A percentile compares a stretch with the other conserved stretches of the same genome.
Evolutionary conservation across 2,797 vertebrate species (phyloP).

Genomic region (Rhynchonycteris naso): DNA sequence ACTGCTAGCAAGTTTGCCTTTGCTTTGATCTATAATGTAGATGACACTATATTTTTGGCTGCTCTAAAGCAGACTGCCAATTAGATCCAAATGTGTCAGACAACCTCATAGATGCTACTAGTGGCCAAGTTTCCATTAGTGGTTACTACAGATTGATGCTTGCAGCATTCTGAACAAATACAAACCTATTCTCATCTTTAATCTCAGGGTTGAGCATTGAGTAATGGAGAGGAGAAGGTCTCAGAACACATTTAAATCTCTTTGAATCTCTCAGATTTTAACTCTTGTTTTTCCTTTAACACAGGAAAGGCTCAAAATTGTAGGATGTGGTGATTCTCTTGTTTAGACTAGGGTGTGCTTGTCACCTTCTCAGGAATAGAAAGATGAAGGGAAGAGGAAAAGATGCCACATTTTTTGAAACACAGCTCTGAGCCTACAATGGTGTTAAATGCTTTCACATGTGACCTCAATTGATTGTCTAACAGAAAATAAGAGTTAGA

Average conservation of each 20-base stretch:
- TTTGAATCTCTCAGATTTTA: slow-evolving; percentile 26
- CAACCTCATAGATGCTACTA: slow-evolving; percentile 1
- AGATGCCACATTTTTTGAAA: neutral
- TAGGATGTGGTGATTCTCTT: neutral
- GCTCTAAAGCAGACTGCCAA: slow-evolving; percentile 43
- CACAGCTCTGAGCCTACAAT: neutral
- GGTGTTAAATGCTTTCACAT: neutral
- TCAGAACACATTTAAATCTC: neutral
- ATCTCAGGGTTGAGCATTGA: slow-evolving; percentile 33
- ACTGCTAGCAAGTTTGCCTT: neutral
- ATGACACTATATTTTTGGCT: slow-evolving; percentile 67
- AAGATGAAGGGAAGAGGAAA: neutral
- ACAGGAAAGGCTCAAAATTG: neutral
- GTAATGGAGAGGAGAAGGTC: neutral
- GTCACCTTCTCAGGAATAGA: neutral
- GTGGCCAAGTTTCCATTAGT: slow-evolving; percentile 68
- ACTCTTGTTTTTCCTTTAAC: slow-evolving; percentile 4
- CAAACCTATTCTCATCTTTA: slow-evolving; percentile 53
- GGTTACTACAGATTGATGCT: slow-evolving; percentile 47
- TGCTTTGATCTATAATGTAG: slow-evolving; percentile 65
- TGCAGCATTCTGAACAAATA: slow-evolving; percentile 45
- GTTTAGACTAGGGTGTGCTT: neutral
- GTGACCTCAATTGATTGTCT: neutral
- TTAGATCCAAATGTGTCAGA: slow-evolving; percentile 69
- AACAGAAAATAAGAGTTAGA: neutral